These are phyloP conservation scores for Eurytoma adleriae DNA, from an alignment of 2,888 invertebrate genomes.

Conservation along the genomic window DNA sequence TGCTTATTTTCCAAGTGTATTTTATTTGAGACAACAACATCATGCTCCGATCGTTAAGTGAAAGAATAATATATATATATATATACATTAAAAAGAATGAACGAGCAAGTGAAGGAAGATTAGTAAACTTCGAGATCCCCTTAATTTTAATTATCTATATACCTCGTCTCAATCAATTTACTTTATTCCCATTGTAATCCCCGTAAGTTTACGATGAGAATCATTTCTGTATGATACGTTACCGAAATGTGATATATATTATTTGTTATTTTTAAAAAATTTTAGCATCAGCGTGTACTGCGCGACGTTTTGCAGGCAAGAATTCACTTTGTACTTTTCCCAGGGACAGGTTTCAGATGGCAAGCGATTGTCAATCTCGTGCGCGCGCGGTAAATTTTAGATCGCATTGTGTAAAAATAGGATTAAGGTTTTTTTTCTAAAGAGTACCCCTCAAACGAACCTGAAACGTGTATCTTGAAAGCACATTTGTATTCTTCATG, in stretches of 20 bases:
- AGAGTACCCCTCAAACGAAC: conserved; percentile 18
- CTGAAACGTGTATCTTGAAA: conserved; percentile 52
- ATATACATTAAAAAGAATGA: too few species aligned
- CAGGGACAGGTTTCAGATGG: conserved; percentile 44
- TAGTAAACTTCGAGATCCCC: too few species aligned
- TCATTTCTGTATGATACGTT: conserved; percentile 53
- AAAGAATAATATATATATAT: too few species aligned
- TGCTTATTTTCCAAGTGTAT: too few species aligned
- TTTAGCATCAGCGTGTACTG: conserved; percentile 25
- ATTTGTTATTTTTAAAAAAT: conserved; percentile 47
- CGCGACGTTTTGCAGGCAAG: conserved; percentile 24
- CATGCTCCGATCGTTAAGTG: too few species aligned
- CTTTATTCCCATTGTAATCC: conserved; percentile 21
- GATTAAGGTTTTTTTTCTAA: conserved; percentile 52
- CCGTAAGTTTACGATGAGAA: conserved; percentile 4
- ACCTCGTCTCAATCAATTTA: too few species aligned
- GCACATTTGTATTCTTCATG: conserved; percentile 51
- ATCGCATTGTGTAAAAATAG: conserved; percentile 56
- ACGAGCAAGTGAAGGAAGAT: too few species aligned
- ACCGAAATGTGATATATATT: conserved; percentile 57
- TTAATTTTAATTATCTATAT: too few species aligned
- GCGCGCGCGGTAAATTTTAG: conserved; percentile 49
- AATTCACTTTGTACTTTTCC: conserved; percentile 46
- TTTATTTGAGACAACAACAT: too few species aligned
- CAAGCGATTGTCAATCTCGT: conserved; percentile 20